Percentiles rank a stretch among this genome's conserved stretches.
Conservation (phyloP, 2,797 vertebrate species). For the Triplophysa bombifrons region DNA sequence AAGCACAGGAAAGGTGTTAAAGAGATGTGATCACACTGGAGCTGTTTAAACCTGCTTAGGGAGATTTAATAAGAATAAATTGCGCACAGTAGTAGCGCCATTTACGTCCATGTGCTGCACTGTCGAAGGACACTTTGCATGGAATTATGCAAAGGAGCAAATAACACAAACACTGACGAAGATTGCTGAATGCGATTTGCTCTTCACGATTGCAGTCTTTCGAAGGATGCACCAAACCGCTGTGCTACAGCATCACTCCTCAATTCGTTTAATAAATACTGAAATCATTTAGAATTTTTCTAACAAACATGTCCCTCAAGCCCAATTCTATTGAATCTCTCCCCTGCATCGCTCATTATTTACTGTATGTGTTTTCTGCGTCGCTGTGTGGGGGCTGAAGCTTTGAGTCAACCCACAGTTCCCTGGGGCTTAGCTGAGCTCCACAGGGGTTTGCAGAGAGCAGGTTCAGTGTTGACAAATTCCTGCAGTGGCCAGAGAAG, state of each 20-base stretch:
- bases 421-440: slow-evolving; percentile 26
- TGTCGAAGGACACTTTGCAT: too few species aligned
- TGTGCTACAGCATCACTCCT: background rate
- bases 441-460: slow-evolving; percentile 30
- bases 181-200: background rate
- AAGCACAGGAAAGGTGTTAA: slow-evolving; percentile 33
- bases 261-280: background rate
- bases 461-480: slow-evolving; percentile 40
- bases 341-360: slow-evolving; percentile 72
- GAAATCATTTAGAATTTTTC: background rate
- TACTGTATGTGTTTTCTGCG: slow-evolving; percentile 60
- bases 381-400: background rate
- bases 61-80: slow-evolving; percentile 37
- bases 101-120: background rate
- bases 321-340: slow-evolving; percentile 28
- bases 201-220: background rate
- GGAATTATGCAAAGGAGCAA: background rate
- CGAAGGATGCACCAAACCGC: background rate
- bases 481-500: slow-evolving; percentile 49
- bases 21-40: background rate
- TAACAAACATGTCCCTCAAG: background rate
- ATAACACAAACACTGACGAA: background rate
- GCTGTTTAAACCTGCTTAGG: background rate
- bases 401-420: slow-evolving; percentile 45
- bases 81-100: background rate